Percentiles rank a stretch among this genome's conserved stretches.
Conservation (phyloP, 2,797 vertebrate genomes). For the Numenius phaeopus region DNA sequence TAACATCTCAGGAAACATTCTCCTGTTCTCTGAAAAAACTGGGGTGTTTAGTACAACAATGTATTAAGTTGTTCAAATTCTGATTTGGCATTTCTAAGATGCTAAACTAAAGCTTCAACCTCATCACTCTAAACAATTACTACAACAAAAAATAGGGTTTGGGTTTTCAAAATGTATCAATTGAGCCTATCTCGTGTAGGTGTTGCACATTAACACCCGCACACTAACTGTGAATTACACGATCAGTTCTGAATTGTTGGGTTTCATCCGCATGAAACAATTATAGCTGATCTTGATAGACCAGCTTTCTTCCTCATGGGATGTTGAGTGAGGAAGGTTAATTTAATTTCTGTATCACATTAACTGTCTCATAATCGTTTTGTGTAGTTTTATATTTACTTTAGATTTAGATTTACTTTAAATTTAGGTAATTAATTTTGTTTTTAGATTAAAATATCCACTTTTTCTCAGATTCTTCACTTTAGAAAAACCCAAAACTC, state of each 20-base stretch:
- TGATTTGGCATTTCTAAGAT: not conserved
- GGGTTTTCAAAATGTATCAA: not conserved
- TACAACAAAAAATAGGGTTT: not conserved
- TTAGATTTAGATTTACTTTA: not conserved
- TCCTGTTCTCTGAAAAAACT: not conserved
- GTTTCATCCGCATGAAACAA: constrained; percentile 1
- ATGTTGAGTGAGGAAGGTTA: not conserved
- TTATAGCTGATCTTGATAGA: not conserved
- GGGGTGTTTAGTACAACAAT: not conserved
- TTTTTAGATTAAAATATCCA: not conserved
- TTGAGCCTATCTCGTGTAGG: not conserved
- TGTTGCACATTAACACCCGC: not conserved
- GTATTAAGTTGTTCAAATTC: not conserved
- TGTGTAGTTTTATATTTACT: not conserved
- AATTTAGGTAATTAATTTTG: not conserved
- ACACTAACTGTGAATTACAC: not conserved
- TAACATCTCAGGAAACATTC: not conserved
- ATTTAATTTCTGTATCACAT: not conserved
- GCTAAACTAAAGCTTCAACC: not conserved
- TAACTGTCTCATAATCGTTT: not conserved
- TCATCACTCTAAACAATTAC: not conserved
- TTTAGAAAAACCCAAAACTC: not conserved
- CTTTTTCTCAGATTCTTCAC: not conserved
- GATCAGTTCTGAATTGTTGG: not conserved
- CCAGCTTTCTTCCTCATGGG: not conserved